Percentiles rank a stretch among this genome's conserved stretches.
These are phyloP conservation scores for Enteromius treurensis DNA, from an alignment of 2,797 vertebrate genomes.

Conservation along the genomic window DNA sequence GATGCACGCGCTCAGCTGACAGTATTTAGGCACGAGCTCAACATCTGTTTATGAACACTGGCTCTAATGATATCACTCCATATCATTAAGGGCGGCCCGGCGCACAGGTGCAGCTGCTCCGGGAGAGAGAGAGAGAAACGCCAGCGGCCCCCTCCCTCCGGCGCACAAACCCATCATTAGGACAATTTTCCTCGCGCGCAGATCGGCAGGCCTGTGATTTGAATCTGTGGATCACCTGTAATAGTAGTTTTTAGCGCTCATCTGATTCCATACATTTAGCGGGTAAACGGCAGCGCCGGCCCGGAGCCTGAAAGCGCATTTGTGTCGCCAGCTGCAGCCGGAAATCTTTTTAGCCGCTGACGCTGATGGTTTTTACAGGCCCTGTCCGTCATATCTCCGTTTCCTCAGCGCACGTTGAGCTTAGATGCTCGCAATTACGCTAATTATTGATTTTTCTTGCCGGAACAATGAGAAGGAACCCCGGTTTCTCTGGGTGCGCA, in stretches of 20 bases:
- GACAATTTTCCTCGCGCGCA: constrained; percentile 94
- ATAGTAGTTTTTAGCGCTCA: constrained; percentile 99
- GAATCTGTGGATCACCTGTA: constrained; percentile 99
- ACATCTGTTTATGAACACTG: constrained; percentile 99
- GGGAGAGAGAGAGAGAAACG: constrained; percentile 84
- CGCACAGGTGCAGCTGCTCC: constrained; percentile 98
- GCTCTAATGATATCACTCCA: constrained; percentile 99
- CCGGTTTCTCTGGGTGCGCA: constrained; percentile 67
- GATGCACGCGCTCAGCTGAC: constrained; percentile 97
- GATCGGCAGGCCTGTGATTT: constrained; percentile 98
- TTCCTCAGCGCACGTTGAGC: constrained; percentile 76
- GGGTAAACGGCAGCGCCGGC: constrained; percentile 86
- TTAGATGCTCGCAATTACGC: constrained; percentile 95
- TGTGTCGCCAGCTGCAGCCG: constrained; percentile 92
- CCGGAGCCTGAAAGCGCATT: constrained; percentile 89
- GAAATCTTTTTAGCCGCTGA: constrained; percentile 82
- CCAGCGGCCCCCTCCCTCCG: constrained; percentile 76
- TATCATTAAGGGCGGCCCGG: constrained; percentile 99
- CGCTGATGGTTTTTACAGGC: neutral
- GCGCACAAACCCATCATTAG: constrained; percentile 98
- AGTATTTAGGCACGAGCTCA: constrained; percentile 99
- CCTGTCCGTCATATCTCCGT: constrained; percentile 88
- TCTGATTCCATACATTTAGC: constrained; percentile 99
- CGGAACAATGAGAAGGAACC: constrained; percentile 74
- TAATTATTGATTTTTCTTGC: constrained; percentile 88